Conservation (phyloP, 2,797 vertebrate species). For the Malurus splendens region DNA sequence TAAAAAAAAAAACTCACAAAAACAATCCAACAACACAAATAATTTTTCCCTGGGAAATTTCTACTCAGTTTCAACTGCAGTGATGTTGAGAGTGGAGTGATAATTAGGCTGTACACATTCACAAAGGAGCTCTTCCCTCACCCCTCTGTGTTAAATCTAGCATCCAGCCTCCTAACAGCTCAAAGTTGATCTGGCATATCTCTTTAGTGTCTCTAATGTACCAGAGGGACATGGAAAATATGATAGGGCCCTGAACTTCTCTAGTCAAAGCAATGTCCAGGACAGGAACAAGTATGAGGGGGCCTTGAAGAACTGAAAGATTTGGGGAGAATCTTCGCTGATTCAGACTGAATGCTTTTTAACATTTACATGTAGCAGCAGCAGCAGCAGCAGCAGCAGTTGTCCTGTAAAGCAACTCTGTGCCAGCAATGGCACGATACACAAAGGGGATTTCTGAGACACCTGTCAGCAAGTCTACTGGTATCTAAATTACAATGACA, state of each 20-base stretch:
- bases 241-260: not conserved
- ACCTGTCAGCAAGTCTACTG: not conserved
- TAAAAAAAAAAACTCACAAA: not conserved
- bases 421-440: not conserved
- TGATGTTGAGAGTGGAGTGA: not conserved
- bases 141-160: not conserved
- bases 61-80: not conserved
- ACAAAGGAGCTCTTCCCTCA: not conserved
- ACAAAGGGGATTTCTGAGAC: not conserved
- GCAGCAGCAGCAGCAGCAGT: not conserved
- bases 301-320: not conserved
- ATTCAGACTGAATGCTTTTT: not conserved
- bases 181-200: not conserved
- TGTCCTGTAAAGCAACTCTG: not conserved
- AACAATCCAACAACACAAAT: not conserved
- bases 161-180: not conserved
- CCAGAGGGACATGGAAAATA: not conserved
- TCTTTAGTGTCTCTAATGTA: not conserved
- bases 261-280: not conserved
- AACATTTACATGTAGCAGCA: not conserved
- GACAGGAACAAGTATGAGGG: not conserved
- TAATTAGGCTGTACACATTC: not conserved
- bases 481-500: not conserved
- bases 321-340: not conserved
- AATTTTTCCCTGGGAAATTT: not conserved